Conservation (phyloP, 1,140 invertebrate genomes). For the Cyclargus thomasi region DNA sequence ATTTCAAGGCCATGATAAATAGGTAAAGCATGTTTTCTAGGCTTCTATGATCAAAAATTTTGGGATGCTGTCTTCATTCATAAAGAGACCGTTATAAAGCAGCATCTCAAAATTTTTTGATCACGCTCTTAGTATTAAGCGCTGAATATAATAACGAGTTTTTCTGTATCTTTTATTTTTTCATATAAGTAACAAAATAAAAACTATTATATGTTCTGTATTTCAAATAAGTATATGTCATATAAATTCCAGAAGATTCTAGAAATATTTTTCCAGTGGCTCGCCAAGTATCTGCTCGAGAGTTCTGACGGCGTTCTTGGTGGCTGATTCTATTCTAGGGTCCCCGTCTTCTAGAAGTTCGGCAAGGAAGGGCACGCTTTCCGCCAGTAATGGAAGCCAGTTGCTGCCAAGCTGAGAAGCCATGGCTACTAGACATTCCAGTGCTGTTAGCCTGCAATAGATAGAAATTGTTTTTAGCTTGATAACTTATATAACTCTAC, state of each 20-base stretch:
- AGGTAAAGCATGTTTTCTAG: no score
- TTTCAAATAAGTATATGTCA: not conserved
- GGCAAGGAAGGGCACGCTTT: slow-evolving; percentile 89
- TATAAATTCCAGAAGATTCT: slow-evolving; percentile 28
- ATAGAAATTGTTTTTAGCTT: slow-evolving; percentile 16
- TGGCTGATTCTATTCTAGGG: slow-evolving; percentile 83
- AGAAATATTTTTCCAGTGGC: slow-evolving; percentile 89
- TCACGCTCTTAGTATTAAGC: no score
- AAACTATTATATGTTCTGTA: no score
- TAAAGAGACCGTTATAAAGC: no score
- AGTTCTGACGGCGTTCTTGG: slow-evolving; percentile 83
- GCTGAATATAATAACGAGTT: no score
- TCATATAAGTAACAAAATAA: no score
- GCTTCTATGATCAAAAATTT: no score
- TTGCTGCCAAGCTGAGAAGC: slow-evolving; percentile 87
- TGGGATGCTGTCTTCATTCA: no score
- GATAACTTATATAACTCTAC: no score
- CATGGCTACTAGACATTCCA: slow-evolving; percentile 81
- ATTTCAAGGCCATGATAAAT: no score
- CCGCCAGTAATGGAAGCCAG: slow-evolving; percentile 86
- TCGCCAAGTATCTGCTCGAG: slow-evolving; percentile 89
- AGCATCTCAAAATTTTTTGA: no score
- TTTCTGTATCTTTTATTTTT: no score
- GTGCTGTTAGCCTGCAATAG: slow-evolving; percentile 56
- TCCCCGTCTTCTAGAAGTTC: slow-evolving; percentile 91